Evolutionary conservation across 2,113 vertebrate genomes (phyloP), one percentile per base, ranked within the genome.

Genomic region (Callipepla californica): DNA sequence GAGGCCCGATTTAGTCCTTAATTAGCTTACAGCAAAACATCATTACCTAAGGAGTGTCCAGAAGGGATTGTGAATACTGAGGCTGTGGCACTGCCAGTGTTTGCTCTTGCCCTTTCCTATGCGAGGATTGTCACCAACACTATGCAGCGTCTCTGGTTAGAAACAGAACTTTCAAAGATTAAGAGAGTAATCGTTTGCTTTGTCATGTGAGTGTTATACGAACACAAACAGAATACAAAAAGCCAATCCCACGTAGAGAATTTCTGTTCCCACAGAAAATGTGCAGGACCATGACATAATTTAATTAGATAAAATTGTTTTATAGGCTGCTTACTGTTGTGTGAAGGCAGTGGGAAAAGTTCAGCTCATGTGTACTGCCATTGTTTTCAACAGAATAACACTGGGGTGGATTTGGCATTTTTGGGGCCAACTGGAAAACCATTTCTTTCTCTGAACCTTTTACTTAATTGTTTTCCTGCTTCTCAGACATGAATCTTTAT

Each of bases 341-440:
- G 45, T 85, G 86, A 92, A 87, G 40, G 76, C 14, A 89, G 66
- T 9, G 32, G 84, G 84, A 81, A 79, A 92, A 89, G 63, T 74
- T 96, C 74, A 91, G 38, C 36, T 90, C 45, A 51, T 90, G 83
- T 92, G 58, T 90, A 32, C 67, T 55, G 77, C 50, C 42, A 44
- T 82, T 87, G 32, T 92, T 89, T 93, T 47, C 74, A 67, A 26
- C 19, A 91, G 67, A 89, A 80, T 76, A 55, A 58, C 13, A 63
- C 50, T 5, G 17, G 14, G 25, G 12, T 79, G 23, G 81, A 87
- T 47, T 58, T n/a, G 40, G 30, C 13, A 22, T 47, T 90, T 94
- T 83, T 1, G 5, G 40, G 73, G 25, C 51, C 61, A 57, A 23
- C 4, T 80, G 6, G 30, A 84, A 93, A 77, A 1, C 17, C 3